These are phyloP conservation scores for Anguilla japonica DNA, from an alignment of 2,113 vertebrate genomes.

Conservation along the genomic window DNA sequence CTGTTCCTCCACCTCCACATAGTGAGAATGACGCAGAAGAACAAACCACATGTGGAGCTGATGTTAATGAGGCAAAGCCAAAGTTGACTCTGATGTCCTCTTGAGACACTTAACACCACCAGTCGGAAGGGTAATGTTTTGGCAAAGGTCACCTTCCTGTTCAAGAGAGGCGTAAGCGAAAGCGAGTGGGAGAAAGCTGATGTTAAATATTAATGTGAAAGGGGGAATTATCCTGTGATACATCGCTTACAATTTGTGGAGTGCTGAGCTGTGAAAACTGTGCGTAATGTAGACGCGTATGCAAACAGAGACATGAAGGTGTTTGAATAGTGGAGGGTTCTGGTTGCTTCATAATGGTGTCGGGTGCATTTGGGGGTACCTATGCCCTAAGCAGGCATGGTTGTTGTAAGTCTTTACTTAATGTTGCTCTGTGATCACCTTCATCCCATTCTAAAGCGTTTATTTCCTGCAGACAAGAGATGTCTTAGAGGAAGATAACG, in stretches of 20 bases:
- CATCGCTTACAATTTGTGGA: constrained; percentile 32
- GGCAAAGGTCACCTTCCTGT: constrained; percentile 23
- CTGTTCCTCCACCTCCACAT: not conserved
- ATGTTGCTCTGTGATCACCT: too few relatives aligned
- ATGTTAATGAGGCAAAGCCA: constrained; percentile 26
- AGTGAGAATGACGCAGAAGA: constrained; percentile 10
- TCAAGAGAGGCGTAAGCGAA: constrained; percentile 9
- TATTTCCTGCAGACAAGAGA: too few relatives aligned
- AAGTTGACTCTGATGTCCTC: not conserved
- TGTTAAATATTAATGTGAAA: constrained; percentile 57
- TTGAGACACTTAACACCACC: constrained; percentile 13
- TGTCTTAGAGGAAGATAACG: too few relatives aligned
- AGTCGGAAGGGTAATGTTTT: constrained; percentile 10
- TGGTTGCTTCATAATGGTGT: too few relatives aligned
- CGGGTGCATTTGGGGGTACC: too few relatives aligned
- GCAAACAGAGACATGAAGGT: too few relatives aligned
- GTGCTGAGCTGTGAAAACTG: constrained; percentile 26
- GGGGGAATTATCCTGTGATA: constrained; percentile 38
- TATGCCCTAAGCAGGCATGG: too few relatives aligned
- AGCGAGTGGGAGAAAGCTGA: constrained; percentile 35
- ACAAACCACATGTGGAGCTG: constrained; percentile 9
- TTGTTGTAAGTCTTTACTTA: too few relatives aligned
- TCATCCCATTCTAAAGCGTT: too few relatives aligned
- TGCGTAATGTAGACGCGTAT: too few relatives aligned
- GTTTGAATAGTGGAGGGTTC: too few relatives aligned